phyloP scores from a whole-genome alignment of 1,140 invertebrate species.

The Euura lappo region DNA sequence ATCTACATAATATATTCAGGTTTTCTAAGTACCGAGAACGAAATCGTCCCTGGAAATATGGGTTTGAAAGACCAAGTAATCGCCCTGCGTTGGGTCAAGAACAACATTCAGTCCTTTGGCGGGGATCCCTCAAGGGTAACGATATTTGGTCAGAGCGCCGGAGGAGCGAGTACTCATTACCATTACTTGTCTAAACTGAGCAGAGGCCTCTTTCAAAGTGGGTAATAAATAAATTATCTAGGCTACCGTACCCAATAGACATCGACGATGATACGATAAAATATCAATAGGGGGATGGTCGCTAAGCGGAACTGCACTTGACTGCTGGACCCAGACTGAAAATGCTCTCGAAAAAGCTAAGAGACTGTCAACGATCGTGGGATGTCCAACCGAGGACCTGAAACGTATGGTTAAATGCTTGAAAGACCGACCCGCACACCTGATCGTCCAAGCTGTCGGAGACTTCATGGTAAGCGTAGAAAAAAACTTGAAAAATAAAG shows the following conservation, averaged over 20 bases:
- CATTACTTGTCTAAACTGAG: slow-evolving; percentile 65
- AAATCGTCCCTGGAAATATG: slow-evolving; percentile 63
- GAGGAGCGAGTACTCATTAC: slow-evolving; percentile 64
- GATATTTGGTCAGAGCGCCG: slow-evolving; percentile 61
- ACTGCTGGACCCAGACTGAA: slow-evolving; percentile 74
- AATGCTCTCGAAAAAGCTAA: slow-evolving; percentile 72
- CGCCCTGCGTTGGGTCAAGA: slow-evolving; percentile 67
- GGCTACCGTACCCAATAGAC: too few species aligned
- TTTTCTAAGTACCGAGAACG: slow-evolving; percentile 65
- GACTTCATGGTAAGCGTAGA: slow-evolving; percentile 58
- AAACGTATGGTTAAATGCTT: slow-evolving; percentile 76
- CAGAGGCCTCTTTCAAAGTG: slow-evolving; percentile 54
- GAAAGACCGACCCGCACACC: slow-evolving; percentile 65
- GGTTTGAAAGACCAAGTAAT: slow-evolving; percentile 69
- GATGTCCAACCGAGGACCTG: slow-evolving; percentile 68
- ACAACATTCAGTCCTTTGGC: slow-evolving; percentile 63
- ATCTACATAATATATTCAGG: slow-evolving; percentile 41
- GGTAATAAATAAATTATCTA: slow-evolving; percentile 28
- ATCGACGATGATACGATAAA: background rate
- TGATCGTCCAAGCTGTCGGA: slow-evolving; percentile 55
- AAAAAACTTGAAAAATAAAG: background rate
- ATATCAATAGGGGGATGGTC: slow-evolving; percentile 70
- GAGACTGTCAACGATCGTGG: slow-evolving; percentile 69
- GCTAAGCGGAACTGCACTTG: slow-evolving; percentile 76
- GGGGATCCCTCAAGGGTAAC: slow-evolving; percentile 62